A percentile compares a stretch with the other conserved stretches of the same genome.
phyloP scores from a whole-genome alignment of 2,113 vertebrate genomes.

The Garra rufa region DNA sequence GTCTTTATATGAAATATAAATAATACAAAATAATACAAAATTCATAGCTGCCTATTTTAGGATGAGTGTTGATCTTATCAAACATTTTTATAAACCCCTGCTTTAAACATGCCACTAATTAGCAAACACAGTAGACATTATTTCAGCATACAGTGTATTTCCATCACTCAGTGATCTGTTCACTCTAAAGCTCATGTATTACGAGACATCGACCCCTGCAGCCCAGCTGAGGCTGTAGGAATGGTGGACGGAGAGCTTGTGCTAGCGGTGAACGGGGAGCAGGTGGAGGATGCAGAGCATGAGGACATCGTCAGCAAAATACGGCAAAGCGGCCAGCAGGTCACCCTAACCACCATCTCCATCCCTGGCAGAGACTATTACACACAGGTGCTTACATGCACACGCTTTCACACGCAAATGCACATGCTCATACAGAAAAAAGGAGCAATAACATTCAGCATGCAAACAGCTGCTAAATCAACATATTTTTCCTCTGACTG shows the following conservation, averaged over 20 bases:
- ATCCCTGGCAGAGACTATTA: slow-evolving; percentile 80
- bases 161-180: not conserved
- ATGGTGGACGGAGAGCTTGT: slow-evolving; percentile 90
- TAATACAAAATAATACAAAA: no score
- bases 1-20: no score
- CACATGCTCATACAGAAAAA: not conserved
- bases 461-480: slow-evolving; percentile 17
- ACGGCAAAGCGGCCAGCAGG: slow-evolving; percentile 70
- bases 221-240: slow-evolving; percentile 85
- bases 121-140: not conserved
- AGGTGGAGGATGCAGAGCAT: slow-evolving; percentile 81
- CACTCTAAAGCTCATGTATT: slow-evolving; percentile 82
- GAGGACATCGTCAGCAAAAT: slow-evolving; percentile 83
- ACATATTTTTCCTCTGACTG: not conserved
- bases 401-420: not conserved
- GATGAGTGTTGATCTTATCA: no score
- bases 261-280: slow-evolving; percentile 87
- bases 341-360: slow-evolving; percentile 81
- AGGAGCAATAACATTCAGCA: slow-evolving; percentile 8
- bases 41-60: no score
- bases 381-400: slow-evolving; percentile 74
- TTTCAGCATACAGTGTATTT: not conserved
- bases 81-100: not conserved
- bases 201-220: slow-evolving; percentile 84
- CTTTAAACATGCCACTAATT: not conserved